phyloP scores from a whole-genome alignment of 2,797 vertebrate species.

The Paguma larvata region DNA sequence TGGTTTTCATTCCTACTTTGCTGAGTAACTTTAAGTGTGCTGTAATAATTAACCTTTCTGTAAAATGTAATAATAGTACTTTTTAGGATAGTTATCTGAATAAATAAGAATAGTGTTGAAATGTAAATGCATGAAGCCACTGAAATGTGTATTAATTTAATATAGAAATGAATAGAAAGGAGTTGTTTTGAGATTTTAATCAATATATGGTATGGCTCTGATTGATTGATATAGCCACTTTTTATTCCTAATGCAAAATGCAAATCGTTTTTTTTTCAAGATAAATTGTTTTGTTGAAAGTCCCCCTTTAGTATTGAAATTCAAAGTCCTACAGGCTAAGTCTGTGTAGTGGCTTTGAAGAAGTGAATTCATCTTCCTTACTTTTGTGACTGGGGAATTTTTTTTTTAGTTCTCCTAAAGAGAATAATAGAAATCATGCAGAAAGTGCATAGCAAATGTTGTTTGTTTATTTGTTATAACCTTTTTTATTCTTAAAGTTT shows the following conservation, averaged over 20 bases:
- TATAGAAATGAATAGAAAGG: background rate
- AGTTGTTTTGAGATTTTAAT: constrained; percentile 26
- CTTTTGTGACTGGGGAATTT: background rate
- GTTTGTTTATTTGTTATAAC: constrained; percentile 83
- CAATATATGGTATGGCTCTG: background rate
- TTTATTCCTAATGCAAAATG: constrained; percentile 59
- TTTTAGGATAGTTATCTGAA: background rate
- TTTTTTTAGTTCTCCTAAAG: background rate
- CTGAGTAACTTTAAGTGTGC: background rate
- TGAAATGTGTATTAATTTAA: constrained; percentile 5
- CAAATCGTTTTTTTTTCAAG: background rate
- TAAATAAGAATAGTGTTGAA: constrained; percentile 45
- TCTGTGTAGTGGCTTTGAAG: constrained; percentile 66
- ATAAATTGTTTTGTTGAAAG: background rate
- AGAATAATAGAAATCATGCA: constrained; percentile 33
- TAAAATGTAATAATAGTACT: background rate
- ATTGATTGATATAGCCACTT: constrained; percentile 35
- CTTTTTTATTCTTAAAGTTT: constrained; percentile 88
- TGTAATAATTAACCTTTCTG: constrained; percentile 26
- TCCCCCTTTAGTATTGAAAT: constrained; percentile 4
- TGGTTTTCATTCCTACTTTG: background rate
- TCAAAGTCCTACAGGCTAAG: background rate
- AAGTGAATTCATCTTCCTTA: constrained; percentile 76
- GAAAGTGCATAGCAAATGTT: background rate
- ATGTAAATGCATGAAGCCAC: constrained; percentile 8